A percentile compares a stretch with the other conserved stretches of the same genome.
phyloP scores from a whole-genome alignment of 2,888 invertebrate genomes.

The Sarcophaga variegata region DNA sequence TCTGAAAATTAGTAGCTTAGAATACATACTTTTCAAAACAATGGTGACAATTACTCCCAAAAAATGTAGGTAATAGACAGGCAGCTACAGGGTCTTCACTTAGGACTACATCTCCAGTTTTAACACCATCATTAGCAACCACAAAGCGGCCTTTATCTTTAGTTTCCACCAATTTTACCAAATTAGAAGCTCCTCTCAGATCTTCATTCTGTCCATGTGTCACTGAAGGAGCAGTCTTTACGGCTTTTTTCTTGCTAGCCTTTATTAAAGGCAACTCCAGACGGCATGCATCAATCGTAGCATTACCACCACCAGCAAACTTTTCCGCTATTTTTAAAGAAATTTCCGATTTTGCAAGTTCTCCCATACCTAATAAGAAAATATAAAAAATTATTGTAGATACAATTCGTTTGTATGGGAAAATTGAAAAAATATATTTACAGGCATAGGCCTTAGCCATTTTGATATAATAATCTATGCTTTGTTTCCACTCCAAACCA shows the following conservation, averaged over 20 bases:
- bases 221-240: conserved; percentile 75
- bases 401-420: neutral
- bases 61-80: conserved; percentile 87
- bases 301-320: conserved; percentile 83
- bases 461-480: conserved; percentile 86
- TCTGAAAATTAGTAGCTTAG: no score
- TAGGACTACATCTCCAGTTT: conserved; percentile 88
- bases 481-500: conserved; percentile 85
- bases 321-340: conserved; percentile 86
- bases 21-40: conserved; percentile 87
- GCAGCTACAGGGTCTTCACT: conserved; percentile 89
- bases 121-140: conserved; percentile 83
- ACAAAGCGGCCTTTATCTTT: conserved; percentile 87
- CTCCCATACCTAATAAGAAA: conserved; percentile 82
- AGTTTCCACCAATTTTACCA: conserved; percentile 84
- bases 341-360: conserved; percentile 85
- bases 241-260: conserved; percentile 60
- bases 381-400: conserved; percentile 74
- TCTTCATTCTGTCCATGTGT: conserved; percentile 83
- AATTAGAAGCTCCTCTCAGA: conserved; percentile 84
- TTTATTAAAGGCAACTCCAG: conserved; percentile 82
- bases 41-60: conserved; percentile 90
- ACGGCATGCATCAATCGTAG: conserved; percentile 80
- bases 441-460: conserved; percentile 87
- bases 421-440: conserved; percentile 67